phyloP scores from a whole-genome alignment of 2,113 vertebrate genomes.

The Lanius ludovicianus region DNA sequence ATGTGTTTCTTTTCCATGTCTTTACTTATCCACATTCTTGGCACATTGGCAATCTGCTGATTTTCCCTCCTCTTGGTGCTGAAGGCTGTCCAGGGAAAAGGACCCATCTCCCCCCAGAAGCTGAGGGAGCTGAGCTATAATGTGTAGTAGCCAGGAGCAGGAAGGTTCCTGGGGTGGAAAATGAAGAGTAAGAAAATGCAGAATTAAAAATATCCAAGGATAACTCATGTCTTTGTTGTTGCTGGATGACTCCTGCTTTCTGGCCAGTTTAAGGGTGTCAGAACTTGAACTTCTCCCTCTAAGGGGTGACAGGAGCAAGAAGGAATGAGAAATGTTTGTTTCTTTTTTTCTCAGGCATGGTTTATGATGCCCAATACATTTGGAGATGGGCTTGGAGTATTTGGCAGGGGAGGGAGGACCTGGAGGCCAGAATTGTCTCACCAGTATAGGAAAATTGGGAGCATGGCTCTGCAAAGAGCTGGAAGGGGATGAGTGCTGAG shows the following conservation, averaged over 20 bases:
- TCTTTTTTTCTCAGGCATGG: not conserved
- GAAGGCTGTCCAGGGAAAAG: not conserved
- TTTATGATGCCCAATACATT: not conserved
- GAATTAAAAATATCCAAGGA: not conserved
- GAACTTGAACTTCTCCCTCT: not conserved
- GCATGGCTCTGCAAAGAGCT: not conserved
- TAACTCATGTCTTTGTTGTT: not conserved
- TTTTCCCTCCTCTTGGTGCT: not conserved
- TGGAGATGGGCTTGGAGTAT: not conserved
- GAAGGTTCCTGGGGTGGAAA: not conserved
- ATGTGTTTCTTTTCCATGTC: not conserved
- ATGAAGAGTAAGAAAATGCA: not conserved
- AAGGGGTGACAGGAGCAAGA: not conserved
- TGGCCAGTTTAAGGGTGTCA: not conserved
- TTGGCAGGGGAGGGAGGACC: not conserved
- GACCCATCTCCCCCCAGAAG: not conserved
- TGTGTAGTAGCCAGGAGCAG: accelerated
- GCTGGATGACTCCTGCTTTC: not conserved
- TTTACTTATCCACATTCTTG: not conserved
- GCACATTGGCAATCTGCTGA: not conserved
- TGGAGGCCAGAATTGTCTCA: not conserved
- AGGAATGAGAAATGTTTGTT: not conserved
- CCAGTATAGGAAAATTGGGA: accelerated
- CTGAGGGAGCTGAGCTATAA: not conserved
- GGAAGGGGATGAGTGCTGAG: not conserved